A percentile compares a stretch with the other conserved stretches of the same genome.
These are phyloP conservation scores for Phylloscopus trochiloides DNA, from an alignment of 2,113 vertebrate genomes.

Conservation along the genomic window DNA sequence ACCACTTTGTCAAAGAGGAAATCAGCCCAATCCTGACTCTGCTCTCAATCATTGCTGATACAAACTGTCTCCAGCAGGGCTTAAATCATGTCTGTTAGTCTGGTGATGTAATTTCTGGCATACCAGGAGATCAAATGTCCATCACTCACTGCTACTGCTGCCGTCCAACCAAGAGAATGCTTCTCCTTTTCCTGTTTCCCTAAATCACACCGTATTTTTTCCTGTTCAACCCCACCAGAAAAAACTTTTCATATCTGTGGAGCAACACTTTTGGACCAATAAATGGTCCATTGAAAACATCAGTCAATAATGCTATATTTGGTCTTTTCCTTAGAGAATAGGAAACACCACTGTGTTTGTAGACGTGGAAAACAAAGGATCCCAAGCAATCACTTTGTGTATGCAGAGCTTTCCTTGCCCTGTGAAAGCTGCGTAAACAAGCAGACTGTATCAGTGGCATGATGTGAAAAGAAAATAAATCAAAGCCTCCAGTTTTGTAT, in stretches of 20 bases:
- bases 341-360: not conserved
- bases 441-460: not conserved
- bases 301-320: not conserved
- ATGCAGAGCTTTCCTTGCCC: not conserved
- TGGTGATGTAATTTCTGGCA: not conserved
- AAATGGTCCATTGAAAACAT: not conserved
- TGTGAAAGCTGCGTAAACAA: constrained; percentile 17
- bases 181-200: constrained; percentile 8
- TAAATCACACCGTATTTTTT: not conserved
- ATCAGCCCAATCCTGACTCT: not conserved
- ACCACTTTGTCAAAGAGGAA: not conserved
- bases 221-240: not conserved
- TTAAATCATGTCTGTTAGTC: not conserved
- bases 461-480: not conserved
- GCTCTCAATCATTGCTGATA: not conserved
- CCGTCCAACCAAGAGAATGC: not conserved
- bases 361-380: not conserved
- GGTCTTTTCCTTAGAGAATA: not conserved
- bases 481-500: not conserved
- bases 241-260: not conserved
- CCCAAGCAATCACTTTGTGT: not conserved
- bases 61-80: not conserved
- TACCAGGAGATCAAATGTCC: not conserved
- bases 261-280: not conserved
- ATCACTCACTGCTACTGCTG: not conserved